A percentile compares a stretch with the other conserved stretches of the same genome.
Evolutionary conservation across 2,888 invertebrate genomes (phyloP).

Genomic region (Megastigmus dorsalis): DNA sequence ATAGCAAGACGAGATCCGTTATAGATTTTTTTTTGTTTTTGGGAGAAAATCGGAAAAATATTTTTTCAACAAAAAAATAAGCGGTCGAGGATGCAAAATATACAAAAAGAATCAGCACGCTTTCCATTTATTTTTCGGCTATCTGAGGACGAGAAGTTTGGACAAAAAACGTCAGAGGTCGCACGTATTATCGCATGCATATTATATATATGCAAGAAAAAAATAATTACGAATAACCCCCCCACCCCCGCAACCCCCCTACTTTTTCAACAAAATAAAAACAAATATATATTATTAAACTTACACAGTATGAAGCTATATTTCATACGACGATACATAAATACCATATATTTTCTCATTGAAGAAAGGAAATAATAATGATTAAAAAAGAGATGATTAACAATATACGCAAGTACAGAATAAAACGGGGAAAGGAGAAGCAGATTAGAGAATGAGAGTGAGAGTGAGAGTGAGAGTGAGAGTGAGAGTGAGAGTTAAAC

Average conservation of each 20-base stretch:
- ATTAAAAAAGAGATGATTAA: not conserved
- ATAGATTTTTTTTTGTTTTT: slow-evolving; percentile 38
- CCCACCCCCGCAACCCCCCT: slow-evolving; percentile 15
- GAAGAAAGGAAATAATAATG: slow-evolving; percentile 4
- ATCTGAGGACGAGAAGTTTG: slow-evolving; percentile 24
- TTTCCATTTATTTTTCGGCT: slow-evolving; percentile 51
- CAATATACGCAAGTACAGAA: not conserved
- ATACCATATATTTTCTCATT: slow-evolving; percentile 50
- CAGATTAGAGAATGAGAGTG: not conserved
- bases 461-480: not conserved
- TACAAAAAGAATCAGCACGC: slow-evolving; percentile 36
- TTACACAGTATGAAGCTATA: slow-evolving; percentile 22
- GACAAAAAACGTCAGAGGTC: slow-evolving; percentile 38
- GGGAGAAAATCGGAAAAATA: slow-evolving; percentile 28
- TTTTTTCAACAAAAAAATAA: slow-evolving; percentile 17
- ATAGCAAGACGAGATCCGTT: slow-evolving; percentile 46
- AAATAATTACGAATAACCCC: not conserved
- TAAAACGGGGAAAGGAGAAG: not conserved
- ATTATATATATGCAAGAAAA: not conserved
- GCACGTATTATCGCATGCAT: slow-evolving; percentile 28
- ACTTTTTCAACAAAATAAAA: slow-evolving; percentile 9
- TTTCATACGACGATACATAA: slow-evolving; percentile 36
- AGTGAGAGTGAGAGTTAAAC: not conserved
- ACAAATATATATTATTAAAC: slow-evolving; percentile 31
- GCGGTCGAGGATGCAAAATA: slow-evolving; percentile 33